Base-by-base conservation (phyloP, 2,888 invertebrate genomes). In the Scaptomyza reducta region DNA sequence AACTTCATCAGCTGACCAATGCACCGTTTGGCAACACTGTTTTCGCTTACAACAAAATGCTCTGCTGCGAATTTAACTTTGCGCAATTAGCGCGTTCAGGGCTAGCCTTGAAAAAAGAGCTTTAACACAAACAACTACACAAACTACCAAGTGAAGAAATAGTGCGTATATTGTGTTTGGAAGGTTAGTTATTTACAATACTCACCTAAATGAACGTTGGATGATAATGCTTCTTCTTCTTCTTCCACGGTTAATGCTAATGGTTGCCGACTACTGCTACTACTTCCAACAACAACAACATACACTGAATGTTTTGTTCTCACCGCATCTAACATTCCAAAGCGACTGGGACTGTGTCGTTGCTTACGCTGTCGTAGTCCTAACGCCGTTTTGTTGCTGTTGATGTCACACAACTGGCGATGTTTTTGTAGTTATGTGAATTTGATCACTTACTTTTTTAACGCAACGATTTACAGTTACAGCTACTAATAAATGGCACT, bases 261-360 rank as follows among this genome's bases (percentile, higher is more conserved):
- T 78, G 68, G 66, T 87, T 82, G 79, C 79, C 85, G 72, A 82
- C 77, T 79, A 76, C 73, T 87, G 78, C 77, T 83, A 87, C 89
- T 79, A 90, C 88, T 50, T 50, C 49, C 78, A 90, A 86, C 89
- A 88, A 82, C 89, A 87, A 83, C 89, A 87, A 83, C 82, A 90
- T 89, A 89, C 90, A 90, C 87, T 89, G 86, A 89, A 87, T 86
- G 88, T 85, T 82, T 80, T 87, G 89, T 85, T 85, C 85, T 89
- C 90, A 90, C 91, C 88, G 89, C 91, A 91, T 91, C 87, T 91
- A 91, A 91, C 91, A 91, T 91, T 91, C 91, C 91, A 91, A 90
- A 84, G 88, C 87, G 89, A 70, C 80, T 70, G 73, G 67, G 75
- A 69, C 76, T 74, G 74, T 66, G 76, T 71, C 72, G 68, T 76